Conservation (phyloP, 2,888 invertebrate genomes). For the Campoplex capitator region DNA sequence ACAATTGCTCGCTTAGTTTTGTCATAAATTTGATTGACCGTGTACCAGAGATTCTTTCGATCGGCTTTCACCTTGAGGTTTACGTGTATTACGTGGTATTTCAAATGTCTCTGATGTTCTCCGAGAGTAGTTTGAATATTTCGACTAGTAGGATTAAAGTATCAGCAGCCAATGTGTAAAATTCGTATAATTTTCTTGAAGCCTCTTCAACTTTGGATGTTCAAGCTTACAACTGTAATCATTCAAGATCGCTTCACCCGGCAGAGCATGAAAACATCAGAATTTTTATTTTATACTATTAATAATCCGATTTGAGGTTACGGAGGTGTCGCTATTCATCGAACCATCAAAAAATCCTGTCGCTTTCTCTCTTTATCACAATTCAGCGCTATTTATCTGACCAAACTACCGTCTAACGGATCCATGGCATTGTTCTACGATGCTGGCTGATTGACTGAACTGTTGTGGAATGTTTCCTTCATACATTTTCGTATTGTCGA, state of each 20-base stretch:
- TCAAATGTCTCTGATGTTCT: neutral
- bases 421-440: neutral
- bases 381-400: neutral
- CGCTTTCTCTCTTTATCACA: neutral
- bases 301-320: neutral
- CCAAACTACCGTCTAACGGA: neutral
- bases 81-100: neutral
- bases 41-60: conserved; percentile 11
- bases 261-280: neutral
- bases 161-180: too few species aligned
- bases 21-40: neutral
- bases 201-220: neutral
- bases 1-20: conserved; percentile 14
- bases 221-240: neutral
- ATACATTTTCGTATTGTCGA: conserved; percentile 9
- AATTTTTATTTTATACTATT: neutral
- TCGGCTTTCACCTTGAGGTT: neutral
- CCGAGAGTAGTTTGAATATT: neutral
- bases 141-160: neutral
- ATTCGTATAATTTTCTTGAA: neutral
- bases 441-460: neutral
- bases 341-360: neutral
- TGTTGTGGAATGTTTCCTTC: neutral
- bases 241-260: neutral
- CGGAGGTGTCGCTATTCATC: neutral